A percentile compares a stretch with the other conserved stretches of the same genome.
These are phyloP conservation scores for Acanthornis magna DNA, from an alignment of 2,797 vertebrate species.

Conservation along the genomic window DNA sequence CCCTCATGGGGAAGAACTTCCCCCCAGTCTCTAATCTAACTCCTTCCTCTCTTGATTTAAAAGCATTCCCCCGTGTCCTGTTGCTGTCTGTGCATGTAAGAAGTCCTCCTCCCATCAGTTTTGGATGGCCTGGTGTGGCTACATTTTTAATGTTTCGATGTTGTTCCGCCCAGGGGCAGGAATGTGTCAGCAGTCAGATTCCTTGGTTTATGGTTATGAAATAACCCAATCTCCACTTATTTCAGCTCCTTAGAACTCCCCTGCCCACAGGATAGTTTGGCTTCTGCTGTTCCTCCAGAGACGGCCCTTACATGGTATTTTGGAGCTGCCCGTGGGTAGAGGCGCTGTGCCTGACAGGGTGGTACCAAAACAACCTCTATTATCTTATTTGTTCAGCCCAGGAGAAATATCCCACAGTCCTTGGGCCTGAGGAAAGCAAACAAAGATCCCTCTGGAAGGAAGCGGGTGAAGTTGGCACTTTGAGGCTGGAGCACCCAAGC, in stretches of 20 bases:
- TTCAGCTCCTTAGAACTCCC: not conserved
- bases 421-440: not conserved
- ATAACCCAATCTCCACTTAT: not conserved
- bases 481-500: fast-evolving
- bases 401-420: not conserved
- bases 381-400: not conserved
- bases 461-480: not conserved
- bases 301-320: not conserved
- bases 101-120: fast-evolving
- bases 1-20: not conserved
- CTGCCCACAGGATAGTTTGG: not conserved
- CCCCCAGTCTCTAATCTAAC: not conserved
- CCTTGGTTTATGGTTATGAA: not conserved
- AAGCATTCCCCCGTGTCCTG: not conserved
- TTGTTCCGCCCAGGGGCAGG: not conserved
- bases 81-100: fast-evolving
- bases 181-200: not conserved
- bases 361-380: not conserved
- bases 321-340: not conserved
- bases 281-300: not conserved
- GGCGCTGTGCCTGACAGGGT: not conserved
- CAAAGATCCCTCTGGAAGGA: not conserved
- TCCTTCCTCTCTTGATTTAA: not conserved
- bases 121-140: not conserved
- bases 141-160: fast-evolving